These are phyloP conservation scores for Neopelma chrysocephalum DNA, from an alignment of 2,797 vertebrate genomes.

Conservation along the genomic window DNA sequence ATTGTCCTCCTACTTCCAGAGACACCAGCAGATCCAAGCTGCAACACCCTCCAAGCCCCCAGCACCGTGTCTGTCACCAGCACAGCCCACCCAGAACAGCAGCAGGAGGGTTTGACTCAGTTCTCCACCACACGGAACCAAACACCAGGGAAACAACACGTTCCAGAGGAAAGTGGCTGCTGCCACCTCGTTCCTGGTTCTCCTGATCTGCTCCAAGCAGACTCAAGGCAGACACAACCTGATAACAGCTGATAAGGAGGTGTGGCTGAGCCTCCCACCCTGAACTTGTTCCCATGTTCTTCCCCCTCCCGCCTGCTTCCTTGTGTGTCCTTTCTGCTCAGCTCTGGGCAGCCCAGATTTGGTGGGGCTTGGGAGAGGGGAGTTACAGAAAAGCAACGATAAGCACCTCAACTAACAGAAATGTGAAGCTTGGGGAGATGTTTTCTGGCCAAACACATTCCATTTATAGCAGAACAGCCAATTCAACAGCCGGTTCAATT, in stretches of 20 bases:
- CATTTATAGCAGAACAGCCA: neutral
- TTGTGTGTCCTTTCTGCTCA: accelerated
- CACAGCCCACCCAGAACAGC: neutral
- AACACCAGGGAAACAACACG: neutral
- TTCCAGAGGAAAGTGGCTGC: neutral
- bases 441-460: neutral
- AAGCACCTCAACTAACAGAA: neutral
- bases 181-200: neutral
- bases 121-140: neutral
- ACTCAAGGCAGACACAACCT: accelerated
- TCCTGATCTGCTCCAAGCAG: neutral
- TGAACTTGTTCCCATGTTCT: neutral
- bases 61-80: accelerated
- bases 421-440: neutral
- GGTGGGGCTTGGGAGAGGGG: too few relatives aligned
- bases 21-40: neutral
- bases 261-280: neutral
- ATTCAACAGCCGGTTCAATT: neutral
- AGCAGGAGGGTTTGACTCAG: neutral
- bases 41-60: accelerated
- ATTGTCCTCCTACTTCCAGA: neutral
- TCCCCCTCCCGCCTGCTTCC: neutral
- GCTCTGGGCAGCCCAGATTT: neutral
- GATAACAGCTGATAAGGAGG: neutral
- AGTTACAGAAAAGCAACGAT: neutral